Conservation (phyloP, 1,140 invertebrate genomes). For the Magallana ariakensis region DNA sequence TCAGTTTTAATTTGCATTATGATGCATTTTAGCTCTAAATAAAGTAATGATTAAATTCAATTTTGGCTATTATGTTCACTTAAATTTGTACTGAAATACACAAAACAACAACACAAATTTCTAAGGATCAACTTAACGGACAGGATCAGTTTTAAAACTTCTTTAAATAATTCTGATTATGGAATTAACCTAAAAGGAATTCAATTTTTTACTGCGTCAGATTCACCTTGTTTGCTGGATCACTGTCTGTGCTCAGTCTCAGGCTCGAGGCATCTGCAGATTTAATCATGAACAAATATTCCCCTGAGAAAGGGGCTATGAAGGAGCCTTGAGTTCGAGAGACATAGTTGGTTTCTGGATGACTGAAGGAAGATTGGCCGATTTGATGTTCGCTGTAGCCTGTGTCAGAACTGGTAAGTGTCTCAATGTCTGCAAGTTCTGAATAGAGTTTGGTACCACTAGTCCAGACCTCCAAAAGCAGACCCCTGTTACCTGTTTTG, state of each 20-base stretch:
- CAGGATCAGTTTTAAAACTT: no score
- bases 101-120: no score
- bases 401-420: not conserved
- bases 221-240: slow-evolving; percentile 20
- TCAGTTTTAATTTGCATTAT: no score
- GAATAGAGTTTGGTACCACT: not conserved
- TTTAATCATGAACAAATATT: slow-evolving; percentile 27
- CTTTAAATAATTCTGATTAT: no score
- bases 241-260: not conserved
- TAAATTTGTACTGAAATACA: no score
- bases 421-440: not conserved
- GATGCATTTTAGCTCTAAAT: no score
- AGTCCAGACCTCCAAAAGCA: slow-evolving; percentile 7
- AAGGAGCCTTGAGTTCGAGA: slow-evolving; percentile 28
- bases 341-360: not conserved
- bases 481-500: slow-evolving; percentile 10
- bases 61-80: no score
- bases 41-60: no score
- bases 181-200: no score
- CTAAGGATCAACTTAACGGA: no score
- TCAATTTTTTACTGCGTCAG: no score
- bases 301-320: slow-evolving; percentile 4
- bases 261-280: slow-evolving; percentile 2
- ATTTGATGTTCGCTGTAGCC: not conserved
- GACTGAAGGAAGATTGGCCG: not conserved